Evolutionary conservation across 2,797 vertebrate genomes (phyloP).

Genomic region (Poeciliopsis paucimaculata): DNA sequence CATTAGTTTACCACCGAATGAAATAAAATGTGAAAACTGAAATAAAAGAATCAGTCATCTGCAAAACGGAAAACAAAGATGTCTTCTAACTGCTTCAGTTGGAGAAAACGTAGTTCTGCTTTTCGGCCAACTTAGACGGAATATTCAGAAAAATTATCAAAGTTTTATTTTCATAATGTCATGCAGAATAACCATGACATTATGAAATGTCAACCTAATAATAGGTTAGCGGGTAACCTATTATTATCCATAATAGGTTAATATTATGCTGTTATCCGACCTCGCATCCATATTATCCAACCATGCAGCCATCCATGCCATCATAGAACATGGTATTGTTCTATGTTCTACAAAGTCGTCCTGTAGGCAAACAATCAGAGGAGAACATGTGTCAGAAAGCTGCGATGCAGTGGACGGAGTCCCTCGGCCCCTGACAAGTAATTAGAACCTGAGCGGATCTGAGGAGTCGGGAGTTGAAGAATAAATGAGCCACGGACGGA

Average conservation of each 20-base stretch:
- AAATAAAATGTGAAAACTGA: background rate
- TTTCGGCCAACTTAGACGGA: too few relatives aligned
- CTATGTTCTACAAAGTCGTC: too few relatives aligned
- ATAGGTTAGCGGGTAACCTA: background rate
- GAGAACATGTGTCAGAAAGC: constrained; percentile 31
- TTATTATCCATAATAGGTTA: too few relatives aligned
- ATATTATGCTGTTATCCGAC: too few relatives aligned
- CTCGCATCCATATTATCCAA: background rate
- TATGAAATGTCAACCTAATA: too few relatives aligned
- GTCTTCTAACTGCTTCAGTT: background rate
- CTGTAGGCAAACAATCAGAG: constrained; percentile 15
- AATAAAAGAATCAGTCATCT: background rate
- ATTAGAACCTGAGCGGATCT: constrained; percentile 47
- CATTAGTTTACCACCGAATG: background rate
- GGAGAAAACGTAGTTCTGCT: background rate
- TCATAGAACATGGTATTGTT: too few relatives aligned
- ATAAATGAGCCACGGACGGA: constrained; percentile 24
- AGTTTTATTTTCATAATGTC: background rate
- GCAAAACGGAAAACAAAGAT: background rate
- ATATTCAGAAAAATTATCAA: background rate
- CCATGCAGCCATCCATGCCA: too few relatives aligned
- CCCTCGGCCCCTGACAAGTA: constrained; percentile 38
- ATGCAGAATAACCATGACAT: background rate
- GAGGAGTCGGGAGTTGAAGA: background rate
- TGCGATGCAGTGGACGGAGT: constrained; percentile 11